Percentiles rank a stretch among this genome's conserved stretches.
phyloP scores from a whole-genome alignment of 2,888 invertebrate genomes.

The Morpho achilles region DNA sequence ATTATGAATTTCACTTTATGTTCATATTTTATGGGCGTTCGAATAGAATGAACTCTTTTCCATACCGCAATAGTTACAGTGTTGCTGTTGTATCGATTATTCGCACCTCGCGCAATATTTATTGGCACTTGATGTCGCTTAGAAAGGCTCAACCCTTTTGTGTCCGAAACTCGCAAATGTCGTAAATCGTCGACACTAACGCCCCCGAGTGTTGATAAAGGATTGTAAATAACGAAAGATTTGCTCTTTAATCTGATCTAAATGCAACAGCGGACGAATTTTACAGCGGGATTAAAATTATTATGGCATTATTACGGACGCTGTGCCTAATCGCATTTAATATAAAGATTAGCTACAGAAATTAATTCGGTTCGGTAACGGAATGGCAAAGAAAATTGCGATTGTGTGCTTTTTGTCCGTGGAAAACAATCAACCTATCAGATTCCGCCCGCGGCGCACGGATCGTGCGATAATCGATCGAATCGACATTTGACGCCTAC shows the following conservation, averaged over 20 bases:
- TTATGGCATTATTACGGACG: slow-evolving; percentile 27
- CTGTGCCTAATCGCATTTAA: slow-evolving; percentile 2
- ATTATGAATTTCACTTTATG: slow-evolving; percentile 66
- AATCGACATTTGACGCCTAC: slow-evolving; percentile 69
- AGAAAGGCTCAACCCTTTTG: slow-evolving; percentile 66
- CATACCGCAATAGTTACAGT: slow-evolving; percentile 48
- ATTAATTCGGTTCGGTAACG: not conserved
- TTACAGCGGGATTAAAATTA: slow-evolving; percentile 53
- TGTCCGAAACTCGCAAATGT: slow-evolving; percentile 48
- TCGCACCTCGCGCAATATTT: slow-evolving; percentile 64
- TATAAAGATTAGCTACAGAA: slow-evolving; percentile 4
- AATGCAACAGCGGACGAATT: slow-evolving; percentile 55
- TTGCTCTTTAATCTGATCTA: slow-evolving; percentile 58
- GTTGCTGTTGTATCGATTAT: slow-evolving; percentile 61
- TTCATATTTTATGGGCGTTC: slow-evolving; percentile 50
- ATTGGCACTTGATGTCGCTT: slow-evolving; percentile 73
- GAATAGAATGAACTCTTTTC: slow-evolving; percentile 47
- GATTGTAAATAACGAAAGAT: slow-evolving; percentile 70
- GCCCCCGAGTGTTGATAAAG: slow-evolving; percentile 64
- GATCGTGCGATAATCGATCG: slow-evolving; percentile 67
- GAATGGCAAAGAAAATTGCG: not conserved
- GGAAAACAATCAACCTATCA: slow-evolving; percentile 25
- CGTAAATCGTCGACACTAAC: slow-evolving; percentile 62
- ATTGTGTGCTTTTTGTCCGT: slow-evolving; percentile 9
- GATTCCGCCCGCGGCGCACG: slow-evolving; percentile 27